Evolutionary conservation across 92 coral and sea anemone genomes (phyloP).

Genomic region (Paragorgia papillata): DNA sequence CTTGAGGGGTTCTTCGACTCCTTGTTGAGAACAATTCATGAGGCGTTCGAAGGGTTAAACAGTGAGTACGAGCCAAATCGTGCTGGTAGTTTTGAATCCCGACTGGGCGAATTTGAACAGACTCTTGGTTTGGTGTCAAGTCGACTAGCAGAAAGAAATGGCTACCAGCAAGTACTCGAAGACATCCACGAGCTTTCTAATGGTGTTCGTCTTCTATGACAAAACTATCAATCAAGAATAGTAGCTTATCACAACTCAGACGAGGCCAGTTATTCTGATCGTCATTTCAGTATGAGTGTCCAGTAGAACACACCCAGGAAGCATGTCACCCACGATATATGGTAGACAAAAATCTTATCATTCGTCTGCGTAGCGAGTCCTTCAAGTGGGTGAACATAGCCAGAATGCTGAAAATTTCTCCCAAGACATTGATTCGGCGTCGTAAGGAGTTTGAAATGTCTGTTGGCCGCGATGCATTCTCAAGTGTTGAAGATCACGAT

Average conservation of each 20-base stretch:
- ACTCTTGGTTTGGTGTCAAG: too few relatives aligned
- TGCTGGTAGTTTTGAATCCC: conserved; percentile 10
- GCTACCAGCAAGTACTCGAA: conserved; percentile 7
- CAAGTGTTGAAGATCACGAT: too few relatives aligned
- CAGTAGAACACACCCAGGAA: conserved; percentile 34
- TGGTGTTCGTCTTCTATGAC: conserved; percentile 2
- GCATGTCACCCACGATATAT: conserved; percentile 42
- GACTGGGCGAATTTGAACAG: background rate
- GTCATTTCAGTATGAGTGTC: background rate
- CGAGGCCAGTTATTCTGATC: too few relatives aligned
- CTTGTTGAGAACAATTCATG: conserved; percentile 5
- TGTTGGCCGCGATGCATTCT: too few relatives aligned
- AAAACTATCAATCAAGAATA: background rate
- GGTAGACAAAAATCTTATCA: conserved; percentile 24
- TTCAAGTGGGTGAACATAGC: conserved; percentile 50
- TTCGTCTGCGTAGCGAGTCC: conserved; percentile 31
- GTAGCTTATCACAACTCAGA: too few relatives aligned
- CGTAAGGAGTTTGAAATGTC: too few relatives aligned
- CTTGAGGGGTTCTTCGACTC: too few relatives aligned
- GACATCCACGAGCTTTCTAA: conserved; percentile 12
- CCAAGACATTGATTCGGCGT: too few relatives aligned
- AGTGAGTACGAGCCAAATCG: conserved; percentile 26
- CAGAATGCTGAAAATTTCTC: conserved; percentile 18
- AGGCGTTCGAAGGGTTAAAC: background rate
- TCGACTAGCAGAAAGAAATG: too few relatives aligned